phyloP scores from a whole-genome alignment of 1,140 invertebrate species.

The Augochlora pura region DNA sequence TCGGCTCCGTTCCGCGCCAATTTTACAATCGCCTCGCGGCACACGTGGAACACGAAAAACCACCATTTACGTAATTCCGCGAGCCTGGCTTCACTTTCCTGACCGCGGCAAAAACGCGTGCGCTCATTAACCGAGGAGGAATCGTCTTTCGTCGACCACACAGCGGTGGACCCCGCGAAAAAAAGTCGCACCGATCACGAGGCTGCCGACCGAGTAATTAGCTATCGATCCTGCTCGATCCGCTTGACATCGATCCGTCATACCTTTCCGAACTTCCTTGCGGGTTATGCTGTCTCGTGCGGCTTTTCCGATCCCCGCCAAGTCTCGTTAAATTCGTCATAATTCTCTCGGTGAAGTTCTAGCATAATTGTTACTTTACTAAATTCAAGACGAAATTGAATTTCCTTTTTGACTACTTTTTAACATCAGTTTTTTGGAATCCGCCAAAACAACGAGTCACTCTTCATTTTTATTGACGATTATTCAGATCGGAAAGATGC shows the following conservation, averaged over 20 bases:
- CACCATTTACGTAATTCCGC: not conserved
- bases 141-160: constrained; percentile 4
- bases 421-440: too few species aligned
- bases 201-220: not conserved
- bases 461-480: too few species aligned
- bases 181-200: not conserved
- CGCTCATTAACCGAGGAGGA: constrained; percentile 7
- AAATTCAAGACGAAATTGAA: too few species aligned
- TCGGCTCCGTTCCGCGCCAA: not conserved
- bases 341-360: too few species aligned
- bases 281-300: too few species aligned
- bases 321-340: too few species aligned
- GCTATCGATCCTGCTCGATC: not conserved
- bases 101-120: not conserved
- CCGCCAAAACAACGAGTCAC: too few species aligned
- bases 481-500: too few species aligned
- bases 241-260: not conserved
- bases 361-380: too few species aligned
- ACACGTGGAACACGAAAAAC: not conserved
- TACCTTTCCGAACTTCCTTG: too few species aligned
- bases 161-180: not conserved
- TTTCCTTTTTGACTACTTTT: too few species aligned
- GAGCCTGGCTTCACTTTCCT: not conserved
- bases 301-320: too few species aligned
- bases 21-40: not conserved